Conservation (phyloP, 1,140 invertebrate species). For the Pemphigus obesinymphae region DNA sequence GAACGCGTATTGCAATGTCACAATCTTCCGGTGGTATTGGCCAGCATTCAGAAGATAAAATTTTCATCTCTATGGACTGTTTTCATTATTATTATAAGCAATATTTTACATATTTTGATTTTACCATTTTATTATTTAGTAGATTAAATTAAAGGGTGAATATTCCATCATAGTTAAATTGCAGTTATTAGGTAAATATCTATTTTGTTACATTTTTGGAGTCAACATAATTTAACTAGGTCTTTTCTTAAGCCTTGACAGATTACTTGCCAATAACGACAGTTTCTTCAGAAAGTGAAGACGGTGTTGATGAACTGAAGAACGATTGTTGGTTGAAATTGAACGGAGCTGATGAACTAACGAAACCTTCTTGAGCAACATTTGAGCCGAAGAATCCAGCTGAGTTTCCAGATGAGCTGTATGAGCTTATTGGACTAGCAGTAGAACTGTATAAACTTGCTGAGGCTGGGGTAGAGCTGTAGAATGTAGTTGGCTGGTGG, state of each 20-base stretch:
- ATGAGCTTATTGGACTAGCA: neutral
- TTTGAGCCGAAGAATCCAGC: neutral
- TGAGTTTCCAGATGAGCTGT: neutral
- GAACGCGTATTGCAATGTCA: neutral
- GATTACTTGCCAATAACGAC: neutral
- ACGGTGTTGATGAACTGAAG: conserved; percentile 12
- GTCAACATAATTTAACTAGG: neutral
- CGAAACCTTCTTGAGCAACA: neutral
- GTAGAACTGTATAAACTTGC: neutral
- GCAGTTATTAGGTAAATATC: neutral
- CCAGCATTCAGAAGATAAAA: neutral
- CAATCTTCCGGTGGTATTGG: too few relatives aligned
- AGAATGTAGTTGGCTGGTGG: neutral
- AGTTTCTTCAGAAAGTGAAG: conserved; percentile 23
- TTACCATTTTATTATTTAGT: neutral
- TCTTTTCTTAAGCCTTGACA: neutral
- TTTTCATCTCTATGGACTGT: conserved; percentile 5
- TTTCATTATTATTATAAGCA: neutral
- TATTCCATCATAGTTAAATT: neutral
- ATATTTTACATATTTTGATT: neutral
- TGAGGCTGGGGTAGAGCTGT: neutral
- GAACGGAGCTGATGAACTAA: conserved; percentile 13
- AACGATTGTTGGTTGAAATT: neutral
- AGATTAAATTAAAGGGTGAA: neutral
- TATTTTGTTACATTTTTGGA: neutral